These are phyloP conservation scores for Vulpes ferrilata DNA, from an alignment of 2,113 vertebrate genomes.

Conservation along the genomic window DNA sequence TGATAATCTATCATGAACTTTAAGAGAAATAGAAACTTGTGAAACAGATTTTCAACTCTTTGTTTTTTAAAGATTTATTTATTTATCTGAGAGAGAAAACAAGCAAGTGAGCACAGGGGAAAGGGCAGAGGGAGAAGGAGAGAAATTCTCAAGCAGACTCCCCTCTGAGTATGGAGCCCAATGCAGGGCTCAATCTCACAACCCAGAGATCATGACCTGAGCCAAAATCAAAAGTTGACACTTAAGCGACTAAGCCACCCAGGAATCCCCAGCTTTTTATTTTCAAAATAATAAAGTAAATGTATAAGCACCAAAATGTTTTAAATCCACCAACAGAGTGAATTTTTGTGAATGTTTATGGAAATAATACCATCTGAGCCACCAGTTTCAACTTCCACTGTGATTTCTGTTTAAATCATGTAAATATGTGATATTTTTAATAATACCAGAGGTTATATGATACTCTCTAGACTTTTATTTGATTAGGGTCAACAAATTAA, in stretches of 20 bases:
- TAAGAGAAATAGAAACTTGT: conserved; percentile 24
- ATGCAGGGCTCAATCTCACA: neutral
- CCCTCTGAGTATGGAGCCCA: neutral
- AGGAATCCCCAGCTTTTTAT: neutral
- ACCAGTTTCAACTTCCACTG: neutral
- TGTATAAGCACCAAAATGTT: neutral
- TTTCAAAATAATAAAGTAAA: conserved; percentile 45
- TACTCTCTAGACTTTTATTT: neutral
- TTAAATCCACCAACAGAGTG: neutral
- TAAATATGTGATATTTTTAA: neutral
- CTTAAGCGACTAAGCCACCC: neutral
- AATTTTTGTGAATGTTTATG: neutral
- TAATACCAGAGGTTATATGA: neutral
- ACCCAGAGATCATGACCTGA: neutral
- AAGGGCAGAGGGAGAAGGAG: neutral
- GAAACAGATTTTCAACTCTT: neutral
- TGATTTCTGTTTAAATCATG: conserved; percentile 19
- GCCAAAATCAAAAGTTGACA: neutral
- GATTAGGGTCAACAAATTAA: neutral
- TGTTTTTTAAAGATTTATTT: neutral
- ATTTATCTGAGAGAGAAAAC: neutral
- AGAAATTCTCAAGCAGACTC: neutral
- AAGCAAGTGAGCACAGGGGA: neutral
- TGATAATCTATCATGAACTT: neutral
- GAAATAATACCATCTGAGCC: neutral